Evolutionary conservation across 2,888 invertebrate species (phyloP).

Genomic region (Drosophila stalkeri): DNA sequence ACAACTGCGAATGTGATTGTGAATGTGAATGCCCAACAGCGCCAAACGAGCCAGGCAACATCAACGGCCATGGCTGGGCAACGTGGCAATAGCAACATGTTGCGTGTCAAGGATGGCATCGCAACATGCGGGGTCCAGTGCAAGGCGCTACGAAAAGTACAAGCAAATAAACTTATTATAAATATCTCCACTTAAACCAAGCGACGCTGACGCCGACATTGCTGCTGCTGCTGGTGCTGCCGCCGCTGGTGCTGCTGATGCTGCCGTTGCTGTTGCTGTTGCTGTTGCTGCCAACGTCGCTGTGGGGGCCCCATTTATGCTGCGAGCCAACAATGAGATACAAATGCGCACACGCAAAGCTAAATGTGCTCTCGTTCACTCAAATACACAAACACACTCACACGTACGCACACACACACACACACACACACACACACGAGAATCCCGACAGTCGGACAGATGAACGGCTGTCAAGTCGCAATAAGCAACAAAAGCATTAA

Average conservation of each 20-base stretch:
- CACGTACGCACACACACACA: background rate
- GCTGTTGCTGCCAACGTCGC: slow-evolving; percentile 48
- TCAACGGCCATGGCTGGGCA: slow-evolving; percentile 55
- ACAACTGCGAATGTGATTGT: slow-evolving; percentile 82
- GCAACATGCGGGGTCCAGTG: slow-evolving; percentile 53
- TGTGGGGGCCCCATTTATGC: slow-evolving; percentile 73
- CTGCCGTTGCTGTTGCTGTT: slow-evolving; percentile 25
- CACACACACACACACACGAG: slow-evolving; percentile 4
- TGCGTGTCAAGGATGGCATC: slow-evolving; percentile 61
- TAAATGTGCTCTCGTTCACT: slow-evolving; percentile 70
- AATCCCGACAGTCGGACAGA: slow-evolving; percentile 35
- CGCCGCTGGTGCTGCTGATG: slow-evolving; percentile 15
- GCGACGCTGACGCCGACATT: slow-evolving; percentile 43
- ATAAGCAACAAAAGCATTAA: slow-evolving; percentile 79
- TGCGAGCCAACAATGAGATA: slow-evolving; percentile 66
- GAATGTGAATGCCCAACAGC: slow-evolving; percentile 73
- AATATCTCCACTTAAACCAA: slow-evolving; percentile 79
- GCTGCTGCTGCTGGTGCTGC: slow-evolving; percentile 14
- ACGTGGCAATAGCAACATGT: slow-evolving; percentile 75
- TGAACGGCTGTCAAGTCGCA: slow-evolving; percentile 66
- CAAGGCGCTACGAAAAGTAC: slow-evolving; percentile 56
- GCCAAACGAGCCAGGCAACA: slow-evolving; percentile 77
- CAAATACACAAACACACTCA: slow-evolving; percentile 23
- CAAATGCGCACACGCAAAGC: slow-evolving; percentile 78
- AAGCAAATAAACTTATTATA: slow-evolving; percentile 82